phyloP scores from a whole-genome alignment of 1,140 invertebrate genomes.

The Neodiprion lecontei region DNA sequence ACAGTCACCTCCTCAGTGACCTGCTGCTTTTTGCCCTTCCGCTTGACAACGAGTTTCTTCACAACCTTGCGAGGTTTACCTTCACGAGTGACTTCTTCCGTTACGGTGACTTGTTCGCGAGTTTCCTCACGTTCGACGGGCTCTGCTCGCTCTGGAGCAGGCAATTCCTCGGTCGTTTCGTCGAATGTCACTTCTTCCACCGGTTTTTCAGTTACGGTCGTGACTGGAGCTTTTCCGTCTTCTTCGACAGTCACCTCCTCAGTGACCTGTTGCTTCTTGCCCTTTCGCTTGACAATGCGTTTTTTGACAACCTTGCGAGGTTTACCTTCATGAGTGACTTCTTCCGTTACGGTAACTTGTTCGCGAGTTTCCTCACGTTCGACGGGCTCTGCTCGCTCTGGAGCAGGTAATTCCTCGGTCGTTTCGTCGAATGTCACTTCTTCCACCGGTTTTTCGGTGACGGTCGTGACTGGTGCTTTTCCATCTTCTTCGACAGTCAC shows the following conservation, averaged over 20 bases:
- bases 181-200: constrained; percentile 30
- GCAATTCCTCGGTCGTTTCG: constrained; percentile 46
- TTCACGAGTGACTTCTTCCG: constrained; percentile 41
- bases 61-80: constrained; percentile 39
- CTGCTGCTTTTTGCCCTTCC: constrained; percentile 52
- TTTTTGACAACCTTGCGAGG: too few relatives aligned
- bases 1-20: constrained; percentile 54
- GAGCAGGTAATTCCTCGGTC: too few relatives aligned
- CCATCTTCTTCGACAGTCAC: constrained; percentile 54
- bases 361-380: too few relatives aligned
- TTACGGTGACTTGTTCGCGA: constrained; percentile 26
- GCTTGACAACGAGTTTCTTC: constrained; percentile 52
- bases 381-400: too few relatives aligned
- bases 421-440: background rate
- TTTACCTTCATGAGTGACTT: too few relatives aligned
- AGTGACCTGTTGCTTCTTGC: too few relatives aligned
- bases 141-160: constrained; percentile 44
- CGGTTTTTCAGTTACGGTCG: background rate
- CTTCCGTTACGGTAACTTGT: too few relatives aligned
- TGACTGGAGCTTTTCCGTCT: too few relatives aligned
- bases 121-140: constrained; percentile 38
- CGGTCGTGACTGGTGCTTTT: constrained; percentile 32
- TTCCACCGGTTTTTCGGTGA: constrained; percentile 18
- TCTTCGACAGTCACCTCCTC: too few relatives aligned
- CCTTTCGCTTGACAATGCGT: too few relatives aligned